Conservation (phyloP, 2,113 vertebrate species). For the Elephas maximus region DNA sequence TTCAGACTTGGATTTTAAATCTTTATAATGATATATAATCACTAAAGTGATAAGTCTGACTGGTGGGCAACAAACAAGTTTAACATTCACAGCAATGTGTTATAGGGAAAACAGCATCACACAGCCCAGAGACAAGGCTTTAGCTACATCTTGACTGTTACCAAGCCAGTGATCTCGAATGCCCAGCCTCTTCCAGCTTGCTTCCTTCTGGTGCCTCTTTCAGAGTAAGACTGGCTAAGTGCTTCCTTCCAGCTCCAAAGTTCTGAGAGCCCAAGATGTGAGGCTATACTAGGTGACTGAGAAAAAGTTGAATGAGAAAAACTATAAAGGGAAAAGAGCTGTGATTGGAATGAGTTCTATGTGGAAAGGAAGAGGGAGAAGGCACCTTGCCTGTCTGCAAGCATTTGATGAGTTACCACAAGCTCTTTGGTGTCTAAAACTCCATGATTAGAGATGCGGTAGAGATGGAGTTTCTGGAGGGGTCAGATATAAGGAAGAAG, state of each 20-base stretch:
- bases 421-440: not conserved
- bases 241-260: not conserved
- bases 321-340: not conserved
- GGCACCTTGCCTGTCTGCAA: not conserved
- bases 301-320: not conserved
- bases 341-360: not conserved
- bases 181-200: not conserved
- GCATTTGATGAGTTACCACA: not conserved
- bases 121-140: not conserved
- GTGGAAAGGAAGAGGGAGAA: not conserved
- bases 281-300: not conserved
- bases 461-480: not conserved
- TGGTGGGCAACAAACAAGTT: slow-evolving; percentile 40
- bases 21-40: not conserved
- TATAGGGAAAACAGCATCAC: not conserved
- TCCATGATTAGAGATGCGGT: not conserved
- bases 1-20: slow-evolving; percentile 46
- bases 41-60: slow-evolving; percentile 48
- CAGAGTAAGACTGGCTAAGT: fast-evolving
- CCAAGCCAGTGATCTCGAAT: not conserved
- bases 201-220: not conserved
- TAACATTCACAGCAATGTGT: slow-evolving; percentile 3
- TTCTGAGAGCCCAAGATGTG: not conserved
- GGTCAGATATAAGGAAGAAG: not conserved
- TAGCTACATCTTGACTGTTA: not conserved